Evolutionary conservation across 2,888 invertebrate genomes (phyloP).

Genomic region (Nephrotoma appendiculata): DNA sequence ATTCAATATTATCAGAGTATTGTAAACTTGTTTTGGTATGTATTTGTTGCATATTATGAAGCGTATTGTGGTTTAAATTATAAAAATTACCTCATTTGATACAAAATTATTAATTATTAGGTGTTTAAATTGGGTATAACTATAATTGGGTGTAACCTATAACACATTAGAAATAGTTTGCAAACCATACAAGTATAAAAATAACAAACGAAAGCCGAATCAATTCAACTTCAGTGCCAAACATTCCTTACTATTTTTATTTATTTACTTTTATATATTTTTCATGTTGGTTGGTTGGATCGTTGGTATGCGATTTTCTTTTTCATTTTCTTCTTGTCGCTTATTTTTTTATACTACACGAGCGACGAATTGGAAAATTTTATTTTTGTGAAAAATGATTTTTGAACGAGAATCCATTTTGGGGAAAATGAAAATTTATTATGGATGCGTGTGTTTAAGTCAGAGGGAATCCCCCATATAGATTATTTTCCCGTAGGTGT

Average conservation of each 20-base stretch:
- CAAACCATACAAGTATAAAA: neutral
- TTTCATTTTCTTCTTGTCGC: neutral
- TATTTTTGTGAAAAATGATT: neutral
- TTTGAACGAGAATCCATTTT: neutral
- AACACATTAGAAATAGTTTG: neutral
- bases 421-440: neutral
- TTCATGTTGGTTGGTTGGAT: neutral
- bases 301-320: neutral
- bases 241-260: neutral
- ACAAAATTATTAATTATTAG: no score
- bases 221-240: neutral
- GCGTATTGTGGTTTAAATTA: neutral
- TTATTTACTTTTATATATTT: neutral
- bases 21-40: neutral
- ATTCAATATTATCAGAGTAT: neutral
- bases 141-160: neutral
- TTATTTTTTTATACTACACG: neutral
- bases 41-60: neutral
- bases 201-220: neutral
- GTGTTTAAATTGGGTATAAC: no score
- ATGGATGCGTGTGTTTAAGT: neutral
- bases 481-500: neutral
- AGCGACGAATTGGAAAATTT: neutral
- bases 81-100: no score
- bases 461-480: neutral